These are phyloP conservation scores for Atethmia centrago DNA, from an alignment of 2,888 invertebrate genomes.

Conservation along the genomic window DNA sequence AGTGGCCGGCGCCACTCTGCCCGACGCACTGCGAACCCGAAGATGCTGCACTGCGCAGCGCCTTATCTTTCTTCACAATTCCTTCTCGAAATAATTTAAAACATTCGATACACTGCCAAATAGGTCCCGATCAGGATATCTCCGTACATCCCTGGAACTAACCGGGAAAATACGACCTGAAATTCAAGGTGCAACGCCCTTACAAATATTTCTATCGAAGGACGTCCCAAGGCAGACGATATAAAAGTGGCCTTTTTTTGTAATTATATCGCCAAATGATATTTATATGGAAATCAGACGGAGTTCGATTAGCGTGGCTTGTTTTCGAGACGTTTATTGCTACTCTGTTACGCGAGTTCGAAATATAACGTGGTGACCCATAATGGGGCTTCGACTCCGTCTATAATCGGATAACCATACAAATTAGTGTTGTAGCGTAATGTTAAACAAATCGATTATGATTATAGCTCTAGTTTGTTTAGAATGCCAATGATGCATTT, in stretches of 20 bases:
- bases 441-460: slow-evolving; percentile 25
- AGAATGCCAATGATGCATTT: slow-evolving; percentile 37
- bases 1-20: slow-evolving; percentile 87
- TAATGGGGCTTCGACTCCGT: slow-evolving; percentile 36
- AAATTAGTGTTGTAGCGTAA: slow-evolving; percentile 42
- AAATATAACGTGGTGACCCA: slow-evolving; percentile 48
- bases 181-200: slow-evolving; percentile 66
- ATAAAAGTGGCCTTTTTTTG: slow-evolving; percentile 65
- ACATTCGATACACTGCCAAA: slow-evolving; percentile 82
- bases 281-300: slow-evolving; percentile 78
- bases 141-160: slow-evolving; percentile 44
- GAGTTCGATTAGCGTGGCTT: slow-evolving; percentile 76
- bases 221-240: slow-evolving; percentile 72
- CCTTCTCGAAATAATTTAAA: slow-evolving; percentile 82
- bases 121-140: slow-evolving; percentile 74
- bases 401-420: slow-evolving; percentile 53
- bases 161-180: slow-evolving; percentile 60
- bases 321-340: slow-evolving; percentile 74
- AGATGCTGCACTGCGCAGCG: slow-evolving; percentile 87
- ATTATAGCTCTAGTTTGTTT: slow-evolving; percentile 41
- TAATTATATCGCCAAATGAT: slow-evolving; percentile 69
- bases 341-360: slow-evolving; percentile 80
- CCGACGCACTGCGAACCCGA: slow-evolving; percentile 86
- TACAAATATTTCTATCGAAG: slow-evolving; percentile 68
- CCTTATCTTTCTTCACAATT: slow-evolving; percentile 78